Percentiles rank a stretch among this genome's conserved stretches.
Evolutionary conservation across 2,113 vertebrate genomes (phyloP).

Genomic region (Platysteira castanea): DNA sequence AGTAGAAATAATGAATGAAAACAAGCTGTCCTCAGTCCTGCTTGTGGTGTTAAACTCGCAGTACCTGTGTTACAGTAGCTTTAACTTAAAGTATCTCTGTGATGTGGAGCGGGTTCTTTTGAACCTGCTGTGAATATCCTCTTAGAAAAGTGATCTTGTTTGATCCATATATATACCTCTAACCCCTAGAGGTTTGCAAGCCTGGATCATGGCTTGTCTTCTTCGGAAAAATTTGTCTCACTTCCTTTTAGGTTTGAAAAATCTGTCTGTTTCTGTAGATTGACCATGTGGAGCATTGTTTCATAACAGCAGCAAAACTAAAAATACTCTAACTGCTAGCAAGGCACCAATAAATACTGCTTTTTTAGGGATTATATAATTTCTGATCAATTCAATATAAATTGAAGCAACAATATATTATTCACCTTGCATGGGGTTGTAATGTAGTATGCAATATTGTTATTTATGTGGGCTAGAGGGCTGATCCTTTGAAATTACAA

Average conservation of each 20-base stretch:
- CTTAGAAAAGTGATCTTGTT: neutral
- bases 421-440: neutral
- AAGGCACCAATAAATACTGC: neutral
- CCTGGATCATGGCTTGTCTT: neutral
- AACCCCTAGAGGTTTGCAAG: neutral
- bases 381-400: neutral
- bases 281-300: neutral
- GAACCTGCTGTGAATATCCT: neutral
- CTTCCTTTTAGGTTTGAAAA: neutral
- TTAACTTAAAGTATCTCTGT: neutral
- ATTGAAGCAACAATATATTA: neutral
- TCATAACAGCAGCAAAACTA: neutral
- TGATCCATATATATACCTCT: neutral
- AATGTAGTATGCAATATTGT: neutral
- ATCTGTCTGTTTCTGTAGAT: neutral
- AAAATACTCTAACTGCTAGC: neutral
- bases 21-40: neutral
- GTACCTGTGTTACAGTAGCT: neutral
- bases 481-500: neutral
- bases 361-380: neutral
- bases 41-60: neutral
- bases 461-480: neutral
- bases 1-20: constrained; percentile 63
- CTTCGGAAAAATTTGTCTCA: neutral
- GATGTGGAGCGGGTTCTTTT: neutral